Evolutionary conservation across 2,888 invertebrate species (phyloP).

Genomic region (Branchellion lobata): DNA sequence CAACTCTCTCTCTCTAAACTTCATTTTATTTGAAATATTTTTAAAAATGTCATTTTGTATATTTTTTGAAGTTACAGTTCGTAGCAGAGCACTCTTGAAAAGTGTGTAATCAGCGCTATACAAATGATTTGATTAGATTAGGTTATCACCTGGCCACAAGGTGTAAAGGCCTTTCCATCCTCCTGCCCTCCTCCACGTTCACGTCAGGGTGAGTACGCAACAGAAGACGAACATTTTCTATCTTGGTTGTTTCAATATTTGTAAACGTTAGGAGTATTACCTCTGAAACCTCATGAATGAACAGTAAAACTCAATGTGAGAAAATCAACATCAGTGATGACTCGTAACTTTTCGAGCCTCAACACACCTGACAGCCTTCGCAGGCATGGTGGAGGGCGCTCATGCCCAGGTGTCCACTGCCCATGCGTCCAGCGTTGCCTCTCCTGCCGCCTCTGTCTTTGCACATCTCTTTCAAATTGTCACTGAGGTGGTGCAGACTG

Average conservation of each 20-base stretch:
- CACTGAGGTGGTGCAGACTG: neutral
- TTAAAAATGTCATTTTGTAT: neutral
- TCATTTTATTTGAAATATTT: no score
- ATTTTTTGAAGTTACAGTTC: neutral
- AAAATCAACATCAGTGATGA: no score
- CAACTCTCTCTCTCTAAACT: no score
- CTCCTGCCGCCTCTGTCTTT: neutral
- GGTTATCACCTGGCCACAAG: conserved; percentile 47
- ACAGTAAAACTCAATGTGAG: neutral
- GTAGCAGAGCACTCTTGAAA: no score
- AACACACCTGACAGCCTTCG: conserved; percentile 47
- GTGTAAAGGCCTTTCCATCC: conserved; percentile 50
- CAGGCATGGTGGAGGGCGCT: conserved; percentile 52
- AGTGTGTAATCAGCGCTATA: no score
- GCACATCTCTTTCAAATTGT: neutral
- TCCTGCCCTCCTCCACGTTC: conserved; percentile 47
- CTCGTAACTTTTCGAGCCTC: no score
- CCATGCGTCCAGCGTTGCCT: neutral
- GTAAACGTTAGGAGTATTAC: neutral
- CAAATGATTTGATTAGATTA: neutral
- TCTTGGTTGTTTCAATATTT: no score
- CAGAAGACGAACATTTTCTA: conserved; percentile 48
- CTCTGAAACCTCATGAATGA: neutral
- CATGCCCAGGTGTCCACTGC: conserved; percentile 33
- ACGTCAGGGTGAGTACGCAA: conserved; percentile 47